phyloP scores from a whole-genome alignment of 2,113 vertebrate species.

The Nycticorax nycticorax region DNA sequence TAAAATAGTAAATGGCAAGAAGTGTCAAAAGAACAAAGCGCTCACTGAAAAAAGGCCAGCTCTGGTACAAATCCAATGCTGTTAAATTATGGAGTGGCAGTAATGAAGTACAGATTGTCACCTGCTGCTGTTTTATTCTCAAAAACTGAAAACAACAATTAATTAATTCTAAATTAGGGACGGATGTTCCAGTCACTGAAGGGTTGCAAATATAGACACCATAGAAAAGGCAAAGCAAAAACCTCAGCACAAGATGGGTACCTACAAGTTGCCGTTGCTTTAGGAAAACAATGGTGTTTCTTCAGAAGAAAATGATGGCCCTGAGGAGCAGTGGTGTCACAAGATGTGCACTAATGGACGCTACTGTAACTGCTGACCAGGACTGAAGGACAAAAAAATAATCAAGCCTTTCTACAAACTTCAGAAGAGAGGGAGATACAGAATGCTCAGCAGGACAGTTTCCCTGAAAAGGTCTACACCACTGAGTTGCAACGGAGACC shows the following conservation, averaged over 20 bases:
- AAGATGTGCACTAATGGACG: neutral
- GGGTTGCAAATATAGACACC: neutral
- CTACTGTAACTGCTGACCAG: neutral
- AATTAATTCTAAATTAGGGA: constrained; percentile 17
- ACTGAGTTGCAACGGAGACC: neutral
- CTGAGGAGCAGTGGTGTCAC: neutral
- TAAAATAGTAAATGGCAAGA: neutral
- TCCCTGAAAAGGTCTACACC: neutral
- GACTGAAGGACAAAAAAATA: neutral
- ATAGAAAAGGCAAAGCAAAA: neutral
- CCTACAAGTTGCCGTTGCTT: neutral
- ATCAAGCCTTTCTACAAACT: neutral
- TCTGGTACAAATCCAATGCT: neutral
- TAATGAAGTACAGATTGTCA: constrained; percentile 15
- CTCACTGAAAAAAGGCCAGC: neutral
- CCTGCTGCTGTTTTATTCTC: neutral
- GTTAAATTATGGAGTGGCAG: neutral
- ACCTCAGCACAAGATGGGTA: neutral
- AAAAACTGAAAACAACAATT: neutral
- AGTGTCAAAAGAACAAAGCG: neutral
- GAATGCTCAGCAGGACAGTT: neutral
- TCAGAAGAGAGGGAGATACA: neutral
- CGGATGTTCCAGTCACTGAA: neutral
- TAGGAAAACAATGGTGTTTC: neutral
- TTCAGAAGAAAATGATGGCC: neutral